Evolutionary conservation across 2,888 invertebrate genomes (phyloP), one percentile per base, ranked within the genome.

Genomic region (Acanthopleura granulata): DNA sequence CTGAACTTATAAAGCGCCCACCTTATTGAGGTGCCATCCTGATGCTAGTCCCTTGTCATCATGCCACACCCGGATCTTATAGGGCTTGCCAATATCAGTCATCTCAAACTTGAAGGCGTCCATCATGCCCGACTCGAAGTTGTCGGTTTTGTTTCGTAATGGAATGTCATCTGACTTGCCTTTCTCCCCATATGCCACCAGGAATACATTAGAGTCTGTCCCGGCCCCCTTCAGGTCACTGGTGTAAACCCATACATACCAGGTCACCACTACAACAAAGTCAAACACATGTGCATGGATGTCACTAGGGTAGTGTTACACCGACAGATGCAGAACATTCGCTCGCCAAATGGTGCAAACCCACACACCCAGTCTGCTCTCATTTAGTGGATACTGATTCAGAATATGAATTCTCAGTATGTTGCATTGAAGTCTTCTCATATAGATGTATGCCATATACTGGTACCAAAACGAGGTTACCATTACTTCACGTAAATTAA

Each of bases 11-110:
- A 18, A 3, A 18, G 3, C 22, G 62, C 77, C 62, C 72, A 90
- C 89, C 86, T 86, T 87, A 62, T 90, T 84, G 6, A 91, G 81
- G 83, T 90, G 90, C 91, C 91, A 91, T n/a, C 89, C 90, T 12
- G 91, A 81, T 62, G 85, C 85, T 3, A 80, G 40, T 0, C 89
- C 88, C 57, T 77, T 80, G 76, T 89, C 88, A 78, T 91, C 90
- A 79, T 91, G 91, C 79, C 88, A 86, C 16, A 91, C 85, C 22
- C 91, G 81, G 11, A 91, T 74, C 78, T 91, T 91, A 81, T 87
- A 90, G 11, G 89, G 90, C 29, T 78, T 83, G 6, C 90, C 90
- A 30, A 91, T 81, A 22, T 89, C 89, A 15, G 72, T 77, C 66
- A 88, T 82, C 72, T 88, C 86, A 6, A 89, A 78, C 76, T 89